Percentiles rank a stretch among this genome's conserved stretches.
Conservation (phyloP, 1,140 invertebrate species). For the Caenorhabditis tropicalis region DNA sequence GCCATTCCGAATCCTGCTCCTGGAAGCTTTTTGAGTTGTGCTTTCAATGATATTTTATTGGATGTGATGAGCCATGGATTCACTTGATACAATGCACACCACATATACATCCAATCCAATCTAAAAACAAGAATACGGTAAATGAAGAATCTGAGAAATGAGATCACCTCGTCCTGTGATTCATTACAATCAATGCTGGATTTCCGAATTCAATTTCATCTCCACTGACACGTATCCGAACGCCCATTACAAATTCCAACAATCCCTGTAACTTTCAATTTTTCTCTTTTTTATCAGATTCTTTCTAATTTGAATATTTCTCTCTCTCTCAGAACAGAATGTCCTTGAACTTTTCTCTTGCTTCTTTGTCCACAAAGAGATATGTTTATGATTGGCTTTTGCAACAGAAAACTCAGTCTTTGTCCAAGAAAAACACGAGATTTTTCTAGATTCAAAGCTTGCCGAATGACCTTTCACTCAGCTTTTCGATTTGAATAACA, state of each 20-base stretch:
- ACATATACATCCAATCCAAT: constrained; percentile 90
- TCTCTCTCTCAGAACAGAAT: neutral
- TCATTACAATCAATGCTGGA: constrained; percentile 82
- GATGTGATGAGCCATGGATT: constrained; percentile 77
- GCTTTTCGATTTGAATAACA: no score
- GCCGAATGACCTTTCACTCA: no score
- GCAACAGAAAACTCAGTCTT: no score
- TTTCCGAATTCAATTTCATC: constrained; percentile 80
- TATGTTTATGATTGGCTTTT: no score
- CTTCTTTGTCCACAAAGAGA: no score
- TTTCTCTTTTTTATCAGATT: neutral
- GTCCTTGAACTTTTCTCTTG: neutral
- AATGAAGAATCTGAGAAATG: neutral
- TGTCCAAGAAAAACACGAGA: no score
- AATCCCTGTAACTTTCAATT: constrained; percentile 72
- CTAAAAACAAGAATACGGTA: constrained; percentile 70
- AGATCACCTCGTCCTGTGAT: constrained; percentile 79
- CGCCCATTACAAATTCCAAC: constrained; percentile 78
- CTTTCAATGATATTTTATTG: constrained; percentile 84
- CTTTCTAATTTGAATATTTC: neutral
- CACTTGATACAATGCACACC: constrained; percentile 83
- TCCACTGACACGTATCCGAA: constrained; percentile 80
- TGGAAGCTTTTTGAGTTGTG: constrained; percentile 81
- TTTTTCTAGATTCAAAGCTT: no score
- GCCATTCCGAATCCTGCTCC: constrained; percentile 90